phyloP scores from a whole-genome alignment of 2,888 invertebrate species.

The Xanthorhoe spadicearia region DNA sequence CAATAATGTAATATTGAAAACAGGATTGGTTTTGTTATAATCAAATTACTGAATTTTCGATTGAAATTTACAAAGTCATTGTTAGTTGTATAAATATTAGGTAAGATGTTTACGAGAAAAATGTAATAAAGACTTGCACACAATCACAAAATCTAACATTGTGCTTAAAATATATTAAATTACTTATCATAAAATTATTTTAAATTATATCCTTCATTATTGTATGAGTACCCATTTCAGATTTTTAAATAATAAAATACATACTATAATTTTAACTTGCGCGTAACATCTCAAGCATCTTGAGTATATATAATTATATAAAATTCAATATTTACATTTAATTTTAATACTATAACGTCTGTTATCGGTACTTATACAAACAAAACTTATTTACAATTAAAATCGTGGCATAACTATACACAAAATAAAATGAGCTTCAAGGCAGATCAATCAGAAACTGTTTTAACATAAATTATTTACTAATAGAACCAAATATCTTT shows the following conservation, averaged over 20 bases:
- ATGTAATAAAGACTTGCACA: conserved; percentile 33
- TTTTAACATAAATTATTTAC: conserved; percentile 21
- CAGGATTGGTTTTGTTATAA: neutral
- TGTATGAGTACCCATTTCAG: conserved; percentile 60
- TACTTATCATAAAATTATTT: conserved; percentile 58
- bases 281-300: conserved; percentile 61
- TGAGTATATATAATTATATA: conserved; percentile 54
- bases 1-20: neutral
- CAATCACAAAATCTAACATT: conserved; percentile 38
- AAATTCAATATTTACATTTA: conserved; percentile 73
- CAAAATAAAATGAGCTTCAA: conserved; percentile 38
- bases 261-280: conserved; percentile 51
- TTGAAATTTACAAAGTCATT: neutral
- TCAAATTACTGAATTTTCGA: neutral
- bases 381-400: conserved; percentile 43
- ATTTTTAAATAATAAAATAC: conserved; percentile 42
- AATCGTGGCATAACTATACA: conserved; percentile 36
- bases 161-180: conserved; percentile 69
- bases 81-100: neutral
- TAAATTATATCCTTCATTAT: conserved; percentile 41
- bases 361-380: conserved; percentile 50
- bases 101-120: neutral
- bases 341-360: conserved; percentile 45
- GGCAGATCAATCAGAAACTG: conserved; percentile 42
- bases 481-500: conserved; percentile 29